Evolutionary conservation across 2,113 vertebrate genomes (phyloP), one percentile per base, ranked within the genome.

Genomic region (Aleadryas rufinucha): DNA sequence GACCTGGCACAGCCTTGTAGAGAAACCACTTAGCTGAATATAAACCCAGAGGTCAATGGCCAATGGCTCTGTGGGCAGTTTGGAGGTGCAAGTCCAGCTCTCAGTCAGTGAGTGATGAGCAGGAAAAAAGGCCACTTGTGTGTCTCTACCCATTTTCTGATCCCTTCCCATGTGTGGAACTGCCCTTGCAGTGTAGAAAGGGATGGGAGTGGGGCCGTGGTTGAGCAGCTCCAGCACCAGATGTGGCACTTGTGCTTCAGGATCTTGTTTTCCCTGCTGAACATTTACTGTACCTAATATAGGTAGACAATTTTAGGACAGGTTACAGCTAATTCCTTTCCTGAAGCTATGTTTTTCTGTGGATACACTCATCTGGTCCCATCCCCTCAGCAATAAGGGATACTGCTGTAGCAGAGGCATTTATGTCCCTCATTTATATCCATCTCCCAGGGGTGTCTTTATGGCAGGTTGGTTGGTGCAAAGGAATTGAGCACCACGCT

Each of bases 171-270:
- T 4, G 1, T 0, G 10, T 28, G 49, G 57, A 87, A 66, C 35
- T 2, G 2, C 4, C 31, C 57, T 89, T 57, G 27, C 33, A 63
- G 19, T 19, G 26, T 28, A 3, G 1, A 52, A 82, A 44, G 13
- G 4, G 19, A 59, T 16, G 11, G 57, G 13, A 91, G 24, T 0
- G 0, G 14, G 31, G 30, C 27, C 5, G 1, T 41, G 33, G 52
- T 76, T 66, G 56, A 82, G 50, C 52, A 10, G 11, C 28, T 69
- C 35, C 2, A 4, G 31, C 28, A 77, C n/a, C 3, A 4, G 24
- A n/a, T 3, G 3, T 1, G 2, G 35, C 49, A 63, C 31, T 78
- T 28, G 8, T 44, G 28, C 74, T 64, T 83, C 0, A 0, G 71
- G 53, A 54, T 42, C 78, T 81, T 57, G 26, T 75, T 87, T 78